Evolutionary conservation across 2,888 invertebrate species (phyloP), one percentile per base, ranked within the genome.

Genomic region (Lasius fuliginosus): DNA sequence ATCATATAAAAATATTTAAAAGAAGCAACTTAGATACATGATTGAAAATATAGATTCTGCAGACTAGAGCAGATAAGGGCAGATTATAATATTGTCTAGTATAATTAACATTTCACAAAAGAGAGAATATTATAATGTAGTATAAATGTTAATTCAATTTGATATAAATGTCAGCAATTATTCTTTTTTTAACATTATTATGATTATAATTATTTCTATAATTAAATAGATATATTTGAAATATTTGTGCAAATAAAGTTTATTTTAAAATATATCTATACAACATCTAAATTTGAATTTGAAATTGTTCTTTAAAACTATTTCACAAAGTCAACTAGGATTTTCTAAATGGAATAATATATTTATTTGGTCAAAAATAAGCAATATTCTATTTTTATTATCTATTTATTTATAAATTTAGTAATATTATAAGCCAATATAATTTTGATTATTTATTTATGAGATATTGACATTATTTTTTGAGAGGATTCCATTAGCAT

Each of bases 1-100:
- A 86, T 87, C 85, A 86, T 81, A 90, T 81, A 85, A 84, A 82
- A 86, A 87, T 83, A 84, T 87, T 85, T 83, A 88, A 87, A 84
- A 65, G 68, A 42, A 87, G 83, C 64, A 69, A 82, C 42, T 84
- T 87, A 77, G 79, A 86, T 84, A 84, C 76, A 88, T 88, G 83
- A 87, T 89, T 82, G 69, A 87, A 84, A 84, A 84, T 85, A 84
- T 88, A 85, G 67, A 73, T 71, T 62, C 3, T 42, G 33, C 36
- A 49, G 27, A 77, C 46, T 85, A 86, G 85, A 85, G 77, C 86
- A 90, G 85, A 86, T 90, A 89, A 90, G 85, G 83, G 84, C 83
- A 82, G 68, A 77, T 53, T 67, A 76, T 68, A 58, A 56, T 49
- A 69, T 82, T 74, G 3, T n/a, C 6, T 49, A 49, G 18, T 49